Percentiles rank a stretch among this genome's conserved stretches.
phyloP scores from a whole-genome alignment of 2,888 invertebrate species.

The Crematogaster levior region DNA sequence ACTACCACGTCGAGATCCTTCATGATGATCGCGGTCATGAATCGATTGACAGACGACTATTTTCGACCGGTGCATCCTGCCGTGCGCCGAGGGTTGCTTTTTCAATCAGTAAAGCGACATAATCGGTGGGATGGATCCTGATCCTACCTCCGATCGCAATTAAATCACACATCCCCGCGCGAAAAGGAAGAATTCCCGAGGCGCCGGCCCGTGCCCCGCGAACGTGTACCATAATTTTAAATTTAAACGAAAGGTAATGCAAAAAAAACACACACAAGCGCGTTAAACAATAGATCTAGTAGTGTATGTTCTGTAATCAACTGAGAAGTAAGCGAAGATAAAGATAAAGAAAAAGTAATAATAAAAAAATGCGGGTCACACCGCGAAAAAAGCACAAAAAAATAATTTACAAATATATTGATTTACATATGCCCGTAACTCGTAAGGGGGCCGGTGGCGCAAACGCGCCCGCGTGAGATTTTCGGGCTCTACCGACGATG shows the following conservation, averaged over 20 bases:
- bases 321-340: slow-evolving; percentile 80
- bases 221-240: slow-evolving; percentile 84
- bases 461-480: slow-evolving; percentile 69
- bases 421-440: slow-evolving; percentile 86
- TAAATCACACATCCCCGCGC: slow-evolving; percentile 55
- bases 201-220: slow-evolving; percentile 82
- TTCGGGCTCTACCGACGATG: slow-evolving; percentile 53
- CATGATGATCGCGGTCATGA: slow-evolving; percentile 76
- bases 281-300: slow-evolving; percentile 84
- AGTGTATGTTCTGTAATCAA: slow-evolving; percentile 86
- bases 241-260: slow-evolving; percentile 73
- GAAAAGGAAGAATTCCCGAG: slow-evolving; percentile 77
- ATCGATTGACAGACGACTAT: slow-evolving; percentile 81
- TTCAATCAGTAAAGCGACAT: slow-evolving; percentile 54
- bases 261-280: slow-evolving; percentile 76
- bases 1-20: slow-evolving; percentile 80
- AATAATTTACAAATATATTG: slow-evolving; percentile 86
- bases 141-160: slow-evolving; percentile 31
- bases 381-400: slow-evolving; percentile 80
- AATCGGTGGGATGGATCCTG: slow-evolving; percentile 45
- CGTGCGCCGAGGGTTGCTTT: slow-evolving; percentile 82
- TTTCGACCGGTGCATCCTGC: slow-evolving; percentile 82
- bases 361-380: slow-evolving; percentile 70
- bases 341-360: slow-evolving; percentile 71
- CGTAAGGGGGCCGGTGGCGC: slow-evolving; percentile 84